phyloP scores from a whole-genome alignment of 2,888 invertebrate genomes.

The Halictus ligatus region DNA sequence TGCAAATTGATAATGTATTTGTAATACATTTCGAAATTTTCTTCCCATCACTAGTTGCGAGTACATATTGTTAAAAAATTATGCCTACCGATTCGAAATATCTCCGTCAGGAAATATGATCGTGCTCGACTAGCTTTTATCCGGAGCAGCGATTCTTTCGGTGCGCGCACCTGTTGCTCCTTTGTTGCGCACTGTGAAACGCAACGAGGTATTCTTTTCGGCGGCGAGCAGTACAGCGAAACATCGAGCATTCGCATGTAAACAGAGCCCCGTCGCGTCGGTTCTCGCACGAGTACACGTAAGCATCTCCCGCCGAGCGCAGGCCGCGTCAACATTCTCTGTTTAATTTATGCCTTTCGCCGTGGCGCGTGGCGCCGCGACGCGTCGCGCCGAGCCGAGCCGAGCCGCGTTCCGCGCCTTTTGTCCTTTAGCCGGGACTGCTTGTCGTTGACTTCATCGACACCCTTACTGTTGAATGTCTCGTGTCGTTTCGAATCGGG shows the following conservation, averaged over 20 bases:
- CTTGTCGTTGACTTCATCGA: background rate
- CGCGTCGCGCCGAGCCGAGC: background rate
- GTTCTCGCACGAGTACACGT: conserved; percentile 28
- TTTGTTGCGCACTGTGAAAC: conserved; percentile 67
- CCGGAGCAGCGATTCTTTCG: conserved; percentile 53
- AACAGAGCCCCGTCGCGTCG: conserved; percentile 32
- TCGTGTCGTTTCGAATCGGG: background rate
- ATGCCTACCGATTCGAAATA: conserved; percentile 9
- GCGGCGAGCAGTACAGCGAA: conserved; percentile 56
- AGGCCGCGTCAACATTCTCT: conserved; percentile 22
- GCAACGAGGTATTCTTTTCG: conserved; percentile 69
- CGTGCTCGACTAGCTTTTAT: conserved; percentile 42
- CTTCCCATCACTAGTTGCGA: background rate
- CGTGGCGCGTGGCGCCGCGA: too few species aligned
- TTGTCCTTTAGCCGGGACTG: conserved; percentile 4
- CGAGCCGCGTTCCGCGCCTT: background rate
- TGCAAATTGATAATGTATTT: background rate
- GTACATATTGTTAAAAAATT: conserved; percentile 6
- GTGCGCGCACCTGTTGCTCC: conserved; percentile 73
- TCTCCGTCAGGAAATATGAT: conserved; percentile 20
- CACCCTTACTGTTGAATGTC: background rate
- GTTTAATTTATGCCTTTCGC: conserved; percentile 42
- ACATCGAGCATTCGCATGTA: conserved; percentile 63
- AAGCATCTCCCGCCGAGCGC: conserved; percentile 31
- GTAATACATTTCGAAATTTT: background rate